A percentile compares a stretch with the other conserved stretches of the same genome.
These are phyloP conservation scores for Zapus hudsonius DNA, from an alignment of 2,113 vertebrate species.

Conservation along the genomic window DNA sequence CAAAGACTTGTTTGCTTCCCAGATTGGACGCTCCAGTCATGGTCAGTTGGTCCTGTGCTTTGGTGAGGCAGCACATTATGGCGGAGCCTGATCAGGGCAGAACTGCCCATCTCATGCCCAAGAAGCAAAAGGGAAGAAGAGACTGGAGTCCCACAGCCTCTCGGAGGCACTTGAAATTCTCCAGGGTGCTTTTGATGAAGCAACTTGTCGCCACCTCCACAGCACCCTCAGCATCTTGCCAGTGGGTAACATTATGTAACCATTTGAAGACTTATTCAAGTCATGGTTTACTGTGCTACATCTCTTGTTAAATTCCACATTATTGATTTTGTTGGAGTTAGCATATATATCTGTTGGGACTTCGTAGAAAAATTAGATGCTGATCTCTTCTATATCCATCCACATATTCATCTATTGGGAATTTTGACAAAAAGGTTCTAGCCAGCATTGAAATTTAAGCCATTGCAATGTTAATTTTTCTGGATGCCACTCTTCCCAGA, in stretches of 20 bases:
- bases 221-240: background rate
- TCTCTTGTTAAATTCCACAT: constrained; percentile 50
- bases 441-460: constrained; percentile 34
- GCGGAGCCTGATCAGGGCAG: background rate
- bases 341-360: constrained; percentile 33
- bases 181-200: background rate
- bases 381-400: background rate
- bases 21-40: background rate
- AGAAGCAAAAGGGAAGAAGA: background rate
- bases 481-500: background rate
- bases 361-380: constrained; percentile 68
- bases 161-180: background rate
- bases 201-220: background rate
- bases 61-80: background rate
- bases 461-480: constrained; percentile 5
- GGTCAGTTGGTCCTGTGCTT: background rate
- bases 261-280: background rate
- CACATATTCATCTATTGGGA: constrained; percentile 2
- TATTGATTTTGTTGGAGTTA: constrained; percentile 73
- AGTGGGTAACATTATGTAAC: background rate
- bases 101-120: background rate
- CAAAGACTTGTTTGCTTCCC: background rate
- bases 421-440: constrained; percentile 26
- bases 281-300: background rate
- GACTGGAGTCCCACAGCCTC: background rate